These are phyloP conservation scores for Orius insidiosus DNA, from an alignment of 1,140 invertebrate species.

Conservation along the genomic window DNA sequence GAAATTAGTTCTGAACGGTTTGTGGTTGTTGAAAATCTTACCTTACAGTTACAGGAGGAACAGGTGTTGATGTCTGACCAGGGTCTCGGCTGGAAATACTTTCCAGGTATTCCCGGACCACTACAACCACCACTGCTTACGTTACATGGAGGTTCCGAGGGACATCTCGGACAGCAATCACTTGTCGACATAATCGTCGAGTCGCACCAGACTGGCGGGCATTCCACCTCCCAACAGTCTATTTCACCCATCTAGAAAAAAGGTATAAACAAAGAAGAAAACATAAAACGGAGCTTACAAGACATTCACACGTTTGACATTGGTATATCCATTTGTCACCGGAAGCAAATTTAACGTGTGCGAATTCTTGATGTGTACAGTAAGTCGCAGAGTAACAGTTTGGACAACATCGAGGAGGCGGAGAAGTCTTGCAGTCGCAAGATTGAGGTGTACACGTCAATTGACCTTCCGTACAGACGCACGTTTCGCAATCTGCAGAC, in stretches of 20 bases:
- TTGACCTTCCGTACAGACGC: conserved; percentile 41
- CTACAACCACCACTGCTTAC: conserved; percentile 4
- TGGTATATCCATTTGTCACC: conserved; percentile 76
- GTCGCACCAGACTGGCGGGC: conserved; percentile 51
- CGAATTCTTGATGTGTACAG: conserved; percentile 60
- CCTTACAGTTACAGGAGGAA: conserved; percentile 60
- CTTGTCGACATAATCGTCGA: conserved; percentile 41
- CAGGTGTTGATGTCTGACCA: conserved; percentile 32
- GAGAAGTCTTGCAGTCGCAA: conserved; percentile 37
- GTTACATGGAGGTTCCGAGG: conserved; percentile 35
- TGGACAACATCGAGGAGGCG: conserved; percentile 41
- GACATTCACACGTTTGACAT: conserved; percentile 78
- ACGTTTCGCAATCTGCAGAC: conserved; percentile 38
- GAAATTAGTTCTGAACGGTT: background rate
- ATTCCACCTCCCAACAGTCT: conserved; percentile 75
- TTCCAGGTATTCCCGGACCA: conserved; percentile 1
- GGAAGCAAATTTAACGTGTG: conserved; percentile 51
- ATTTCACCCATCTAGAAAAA: conserved; percentile 59
- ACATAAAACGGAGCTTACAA: conserved; percentile 35
- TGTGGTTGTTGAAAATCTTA: conserved; percentile 29
- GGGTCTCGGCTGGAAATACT: conserved; percentile 6
- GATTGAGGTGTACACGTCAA: conserved; percentile 37
- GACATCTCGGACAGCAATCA: conserved; percentile 54
- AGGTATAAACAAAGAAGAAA: background rate
- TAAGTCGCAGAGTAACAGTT: conserved; percentile 50